These are phyloP conservation scores for Linyphia triangularis DNA, from an alignment of 2,888 invertebrate genomes.

Conservation along the genomic window DNA sequence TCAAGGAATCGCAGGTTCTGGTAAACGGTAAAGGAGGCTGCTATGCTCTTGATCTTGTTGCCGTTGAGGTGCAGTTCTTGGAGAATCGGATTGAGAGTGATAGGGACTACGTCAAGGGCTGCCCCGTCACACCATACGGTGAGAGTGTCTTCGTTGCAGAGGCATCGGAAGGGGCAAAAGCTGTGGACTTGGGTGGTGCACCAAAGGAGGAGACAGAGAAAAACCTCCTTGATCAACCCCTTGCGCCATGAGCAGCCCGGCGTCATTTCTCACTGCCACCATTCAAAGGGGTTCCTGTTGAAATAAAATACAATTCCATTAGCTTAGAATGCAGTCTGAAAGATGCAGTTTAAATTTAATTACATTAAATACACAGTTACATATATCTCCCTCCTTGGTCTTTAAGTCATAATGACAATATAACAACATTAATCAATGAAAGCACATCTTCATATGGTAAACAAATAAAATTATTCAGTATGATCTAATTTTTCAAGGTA, in stretches of 20 bases:
- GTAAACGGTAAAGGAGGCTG: constrained; percentile 87
- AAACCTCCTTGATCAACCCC: constrained; percentile 22
- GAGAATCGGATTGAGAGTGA: constrained; percentile 88
- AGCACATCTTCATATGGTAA: no score
- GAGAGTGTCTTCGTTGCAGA: constrained; percentile 90
- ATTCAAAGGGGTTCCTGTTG: constrained; percentile 44
- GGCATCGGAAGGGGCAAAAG: constrained; percentile 89
- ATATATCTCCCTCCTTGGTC: no score
- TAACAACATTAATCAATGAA: no score
- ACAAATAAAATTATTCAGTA: no score
- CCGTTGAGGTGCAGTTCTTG: constrained; percentile 87
- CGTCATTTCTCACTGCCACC: constrained; percentile 56
- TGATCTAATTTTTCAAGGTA: no score
- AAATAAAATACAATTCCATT: no score
- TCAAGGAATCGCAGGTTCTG: constrained; percentile 89
- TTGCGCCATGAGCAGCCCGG: constrained; percentile 43
- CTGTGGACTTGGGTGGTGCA: constrained; percentile 22
- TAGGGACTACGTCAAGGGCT: constrained; percentile 90
- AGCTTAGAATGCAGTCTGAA: no score
- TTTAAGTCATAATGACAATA: no score
- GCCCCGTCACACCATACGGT: constrained; percentile 89
- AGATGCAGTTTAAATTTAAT: no score
- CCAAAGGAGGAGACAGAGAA: constrained; percentile 35
- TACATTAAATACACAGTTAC: no score
- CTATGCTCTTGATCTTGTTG: constrained; percentile 89